Evolutionary conservation across 1,140 invertebrate species (phyloP).

Genomic region (Zaprionus taronus): DNA sequence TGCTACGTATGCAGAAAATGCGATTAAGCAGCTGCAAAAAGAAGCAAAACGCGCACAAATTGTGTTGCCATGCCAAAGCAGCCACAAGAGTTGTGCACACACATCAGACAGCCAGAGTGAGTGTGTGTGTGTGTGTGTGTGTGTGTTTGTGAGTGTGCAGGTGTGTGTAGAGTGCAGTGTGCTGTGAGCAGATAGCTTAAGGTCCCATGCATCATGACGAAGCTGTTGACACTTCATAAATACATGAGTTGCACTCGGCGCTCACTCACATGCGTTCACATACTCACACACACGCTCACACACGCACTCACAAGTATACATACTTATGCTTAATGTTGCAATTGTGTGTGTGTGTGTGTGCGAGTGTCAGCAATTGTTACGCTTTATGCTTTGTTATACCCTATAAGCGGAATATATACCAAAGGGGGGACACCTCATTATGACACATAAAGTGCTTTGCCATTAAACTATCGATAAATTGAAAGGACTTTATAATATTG

Average conservation of each 20-base stretch:
- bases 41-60: slow-evolving; percentile 5
- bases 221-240: slow-evolving; percentile 80
- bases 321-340: slow-evolving; percentile 22
- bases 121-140: background rate
- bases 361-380: slow-evolving; percentile 60
- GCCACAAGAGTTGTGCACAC: slow-evolving; percentile 39
- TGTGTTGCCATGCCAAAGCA: slow-evolving; percentile 38
- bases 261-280: slow-evolving; percentile 26
- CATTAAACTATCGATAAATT: background rate
- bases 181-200: slow-evolving; percentile 56
- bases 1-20: slow-evolving; percentile 24
- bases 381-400: slow-evolving; percentile 55
- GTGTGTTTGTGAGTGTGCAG: background rate
- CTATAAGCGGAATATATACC: slow-evolving; percentile 8
- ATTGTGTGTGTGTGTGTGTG: slow-evolving; percentile 24
- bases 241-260: slow-evolving; percentile 75
- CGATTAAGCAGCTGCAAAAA: slow-evolving; percentile 35
- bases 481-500: no score
- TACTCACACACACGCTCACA: slow-evolving; percentile 6
- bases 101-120: slow-evolving; percentile 17
- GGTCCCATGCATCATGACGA: slow-evolving; percentile 74
- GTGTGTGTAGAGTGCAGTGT: slow-evolving; percentile 17
- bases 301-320: slow-evolving; percentile 23
- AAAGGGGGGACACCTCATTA: background rate
- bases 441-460: background rate